phyloP scores from a whole-genome alignment of 2,797 vertebrate genomes.

The Sebastes steindachneri region DNA sequence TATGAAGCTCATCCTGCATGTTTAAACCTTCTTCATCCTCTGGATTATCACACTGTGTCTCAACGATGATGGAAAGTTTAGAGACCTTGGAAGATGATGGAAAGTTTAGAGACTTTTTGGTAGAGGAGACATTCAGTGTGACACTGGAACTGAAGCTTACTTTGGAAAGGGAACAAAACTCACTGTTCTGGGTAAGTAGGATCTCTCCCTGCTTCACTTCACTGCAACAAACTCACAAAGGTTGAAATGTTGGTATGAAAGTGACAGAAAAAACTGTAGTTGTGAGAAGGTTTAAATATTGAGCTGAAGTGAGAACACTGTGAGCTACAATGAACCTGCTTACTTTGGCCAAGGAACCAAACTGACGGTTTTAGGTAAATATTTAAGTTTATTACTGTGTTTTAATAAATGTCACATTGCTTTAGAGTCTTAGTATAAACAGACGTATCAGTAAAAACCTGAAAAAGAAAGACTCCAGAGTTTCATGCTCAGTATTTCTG shows the following conservation, averaged over 20 bases:
- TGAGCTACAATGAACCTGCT: conserved; percentile 26
- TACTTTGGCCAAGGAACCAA: conserved; percentile 74
- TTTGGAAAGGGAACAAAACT: conserved; percentile 77
- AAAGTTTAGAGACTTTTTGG: conserved; percentile 46
- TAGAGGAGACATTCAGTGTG: conserved; percentile 62
- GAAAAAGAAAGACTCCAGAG: not conserved
- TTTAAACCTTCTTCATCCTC: not conserved
- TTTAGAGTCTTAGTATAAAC: not conserved
- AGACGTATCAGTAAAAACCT: not conserved
- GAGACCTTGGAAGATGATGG: conserved; percentile 28
- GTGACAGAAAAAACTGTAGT: not conserved
- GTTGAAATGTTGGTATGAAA: not conserved
- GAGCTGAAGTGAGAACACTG: conserved; percentile 54
- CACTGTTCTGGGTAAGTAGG: conserved; percentile 69
- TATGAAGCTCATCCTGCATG: not conserved
- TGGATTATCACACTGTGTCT: not conserved
- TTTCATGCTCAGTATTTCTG: conserved; percentile 42
- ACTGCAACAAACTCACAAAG: not conserved
- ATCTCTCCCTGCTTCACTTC: not conserved
- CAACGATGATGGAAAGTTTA: not conserved
- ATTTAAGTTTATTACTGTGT: not conserved
- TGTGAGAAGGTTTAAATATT: conserved; percentile 28
- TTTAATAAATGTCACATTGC: not conserved
- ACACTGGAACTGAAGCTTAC: conserved; percentile 59
- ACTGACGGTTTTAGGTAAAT: conserved; percentile 72